phyloP scores from a whole-genome alignment of 2,113 vertebrate species.

The Nibea albiflora region DNA sequence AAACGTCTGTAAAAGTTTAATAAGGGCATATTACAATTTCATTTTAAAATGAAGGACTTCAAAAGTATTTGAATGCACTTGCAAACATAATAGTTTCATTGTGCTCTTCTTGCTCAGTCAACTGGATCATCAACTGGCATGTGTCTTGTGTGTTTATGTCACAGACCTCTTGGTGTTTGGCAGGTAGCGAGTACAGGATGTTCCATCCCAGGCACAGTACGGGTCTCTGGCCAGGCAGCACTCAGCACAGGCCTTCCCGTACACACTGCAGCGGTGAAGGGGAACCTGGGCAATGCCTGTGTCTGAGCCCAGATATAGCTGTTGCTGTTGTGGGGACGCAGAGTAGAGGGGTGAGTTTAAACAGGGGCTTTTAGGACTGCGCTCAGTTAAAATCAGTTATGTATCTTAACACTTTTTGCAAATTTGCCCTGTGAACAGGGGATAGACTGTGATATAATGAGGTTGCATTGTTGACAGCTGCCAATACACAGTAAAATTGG shows the following conservation, averaged over 20 bases:
- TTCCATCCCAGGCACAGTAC: conserved; percentile 97
- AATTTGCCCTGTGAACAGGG: no score
- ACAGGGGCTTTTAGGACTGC: not conserved
- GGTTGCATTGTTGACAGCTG: not conserved
- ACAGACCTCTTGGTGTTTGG: conserved; percentile 92
- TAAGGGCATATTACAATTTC: not conserved
- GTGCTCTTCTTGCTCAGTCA: not conserved
- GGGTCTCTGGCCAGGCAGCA: conserved; percentile 98
- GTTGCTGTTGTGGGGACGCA: conserved; percentile 88
- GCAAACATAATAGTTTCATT: not conserved
- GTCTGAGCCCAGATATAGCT: conserved; percentile 91
- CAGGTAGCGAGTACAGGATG: conserved; percentile 92
- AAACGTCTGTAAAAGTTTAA: conserved; percentile 85
- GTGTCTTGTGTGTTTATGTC: not conserved
- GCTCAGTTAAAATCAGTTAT: not conserved
- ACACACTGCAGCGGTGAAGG: conserved; percentile 93
- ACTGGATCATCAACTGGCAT: not conserved
- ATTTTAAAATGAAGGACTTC: not conserved
- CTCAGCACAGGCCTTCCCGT: conserved; percentile 94
- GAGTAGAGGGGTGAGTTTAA: not conserved
- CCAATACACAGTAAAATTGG: not conserved
- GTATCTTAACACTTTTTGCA: not conserved
- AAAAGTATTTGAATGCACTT: not conserved
- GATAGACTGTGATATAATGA: no score
- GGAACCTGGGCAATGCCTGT: conserved; percentile 91